Percentiles rank a stretch among this genome's conserved stretches.
Evolutionary conservation across 1,140 invertebrate genomes (phyloP).

Genomic region (Pectinophora gossypiella): DNA sequence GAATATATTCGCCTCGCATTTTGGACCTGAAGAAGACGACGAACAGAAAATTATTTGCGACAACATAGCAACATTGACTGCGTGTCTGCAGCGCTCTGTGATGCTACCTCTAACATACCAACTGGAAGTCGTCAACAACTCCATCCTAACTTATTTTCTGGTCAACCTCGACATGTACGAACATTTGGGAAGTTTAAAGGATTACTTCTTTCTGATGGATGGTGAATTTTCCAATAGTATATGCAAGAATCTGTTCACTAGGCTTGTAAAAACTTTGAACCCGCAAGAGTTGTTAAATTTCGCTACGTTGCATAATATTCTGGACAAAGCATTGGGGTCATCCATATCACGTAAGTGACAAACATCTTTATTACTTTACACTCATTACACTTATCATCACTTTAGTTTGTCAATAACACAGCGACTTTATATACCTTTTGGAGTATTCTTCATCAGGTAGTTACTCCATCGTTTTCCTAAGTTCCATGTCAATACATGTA

Average conservation of each 20-base stretch:
- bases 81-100: slow-evolving; percentile 81
- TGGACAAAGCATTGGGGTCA: slow-evolving; percentile 79
- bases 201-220: slow-evolving; percentile 86
- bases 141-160: slow-evolving; percentile 82
- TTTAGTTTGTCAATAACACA: too few species aligned
- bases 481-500: too few species aligned
- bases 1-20: slow-evolving; percentile 58
- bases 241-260: slow-evolving; percentile 79
- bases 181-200: slow-evolving; percentile 82
- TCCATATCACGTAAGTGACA: slow-evolving; percentile 68
- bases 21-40: slow-evolving; percentile 36
- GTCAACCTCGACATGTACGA: slow-evolving; percentile 80
- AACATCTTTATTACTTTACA: too few species aligned
- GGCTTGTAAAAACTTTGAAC: slow-evolving; percentile 77
- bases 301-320: slow-evolving; percentile 79
- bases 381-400: too few species aligned
- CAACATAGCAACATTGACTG: slow-evolving; percentile 76
- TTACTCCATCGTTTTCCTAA: too few species aligned
- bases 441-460: too few species aligned
- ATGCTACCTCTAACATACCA: slow-evolving; percentile 81
- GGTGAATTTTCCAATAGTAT: slow-evolving; percentile 84
- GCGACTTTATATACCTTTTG: too few species aligned
- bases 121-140: slow-evolving; percentile 81
- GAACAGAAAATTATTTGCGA: slow-evolving; percentile 44
- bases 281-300: slow-evolving; percentile 83